phyloP scores from a whole-genome alignment of 2,888 invertebrate species.

The Xylophagus ater region DNA sequence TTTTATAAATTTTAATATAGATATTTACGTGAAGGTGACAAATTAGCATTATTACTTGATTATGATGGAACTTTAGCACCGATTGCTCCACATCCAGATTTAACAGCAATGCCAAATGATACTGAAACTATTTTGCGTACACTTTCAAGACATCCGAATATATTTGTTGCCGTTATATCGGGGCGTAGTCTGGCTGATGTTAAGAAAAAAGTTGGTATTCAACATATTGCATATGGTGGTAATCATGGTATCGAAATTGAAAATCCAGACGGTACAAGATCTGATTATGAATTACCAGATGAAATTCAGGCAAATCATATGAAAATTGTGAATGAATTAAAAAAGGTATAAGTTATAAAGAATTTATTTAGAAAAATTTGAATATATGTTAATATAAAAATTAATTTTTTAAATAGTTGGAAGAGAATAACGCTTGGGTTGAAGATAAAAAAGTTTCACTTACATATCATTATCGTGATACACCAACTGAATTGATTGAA shows the following conservation, averaged over 20 bases:
- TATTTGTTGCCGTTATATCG: slow-evolving; percentile 59
- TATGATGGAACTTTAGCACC: slow-evolving; percentile 67
- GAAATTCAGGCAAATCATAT: slow-evolving; percentile 52
- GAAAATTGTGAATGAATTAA: slow-evolving; percentile 49
- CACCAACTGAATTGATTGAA: slow-evolving; percentile 36
- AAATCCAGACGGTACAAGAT: slow-evolving; percentile 59
- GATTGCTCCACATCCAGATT: slow-evolving; percentile 57
- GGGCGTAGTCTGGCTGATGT: slow-evolving; percentile 60
- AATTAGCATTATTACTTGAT: slow-evolving; percentile 56
- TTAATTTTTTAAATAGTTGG: slow-evolving; percentile 36
- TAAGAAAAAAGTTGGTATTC: slow-evolving; percentile 47
- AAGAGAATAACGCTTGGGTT: slow-evolving; percentile 60
- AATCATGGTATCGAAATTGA: slow-evolving; percentile 65
- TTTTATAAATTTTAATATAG: slow-evolving; percentile 18
- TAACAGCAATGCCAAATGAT: slow-evolving; percentile 54
- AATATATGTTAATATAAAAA: slow-evolving; percentile 1
- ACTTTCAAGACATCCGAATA: slow-evolving; percentile 53
- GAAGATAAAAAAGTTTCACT: slow-evolving; percentile 61
- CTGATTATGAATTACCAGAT: slow-evolving; percentile 58
- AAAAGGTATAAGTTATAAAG: slow-evolving; percentile 36
- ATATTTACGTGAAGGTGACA: slow-evolving; percentile 46
- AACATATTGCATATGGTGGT: slow-evolving; percentile 55
- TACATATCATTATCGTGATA: slow-evolving; percentile 62
- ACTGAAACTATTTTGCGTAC: slow-evolving; percentile 52
- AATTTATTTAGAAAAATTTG: slow-evolving; percentile 15